These are phyloP conservation scores for Endomychus coccineus DNA, from an alignment of 2,888 invertebrate species.

Conservation along the genomic window DNA sequence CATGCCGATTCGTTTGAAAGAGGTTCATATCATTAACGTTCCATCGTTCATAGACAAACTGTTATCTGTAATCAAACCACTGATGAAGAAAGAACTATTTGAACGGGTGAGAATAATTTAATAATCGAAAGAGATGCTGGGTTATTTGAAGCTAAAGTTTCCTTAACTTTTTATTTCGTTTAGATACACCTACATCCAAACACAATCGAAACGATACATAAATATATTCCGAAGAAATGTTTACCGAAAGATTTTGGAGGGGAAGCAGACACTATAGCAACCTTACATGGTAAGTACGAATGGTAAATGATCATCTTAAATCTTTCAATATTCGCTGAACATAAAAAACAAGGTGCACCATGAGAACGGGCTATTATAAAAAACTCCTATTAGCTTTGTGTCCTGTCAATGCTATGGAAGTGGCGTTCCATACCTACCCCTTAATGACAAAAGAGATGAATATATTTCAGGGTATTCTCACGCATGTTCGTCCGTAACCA, in stretches of 20 bases:
- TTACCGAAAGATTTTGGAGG: slow-evolving; percentile 58
- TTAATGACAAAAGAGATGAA: too few species aligned
- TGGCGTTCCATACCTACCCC: too few species aligned
- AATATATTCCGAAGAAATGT: slow-evolving; percentile 52
- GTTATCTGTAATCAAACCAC: slow-evolving; percentile 46
- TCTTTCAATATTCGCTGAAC: too few species aligned
- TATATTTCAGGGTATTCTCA: too few species aligned
- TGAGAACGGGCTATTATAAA: too few species aligned
- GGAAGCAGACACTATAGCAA: slow-evolving; percentile 22
- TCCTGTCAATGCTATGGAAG: too few species aligned
- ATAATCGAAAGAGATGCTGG: slow-evolving; percentile 18
- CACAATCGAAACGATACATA: slow-evolving; percentile 51
- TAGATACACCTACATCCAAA: slow-evolving; percentile 44
- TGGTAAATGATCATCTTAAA: too few species aligned
- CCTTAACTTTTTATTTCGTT: slow-evolving; percentile 1
- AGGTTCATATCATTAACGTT: slow-evolving; percentile 46
- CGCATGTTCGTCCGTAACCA: too few species aligned
- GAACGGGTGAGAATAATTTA: slow-evolving; percentile 26
- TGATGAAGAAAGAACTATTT: slow-evolving; percentile 47
- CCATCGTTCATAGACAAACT: slow-evolving; percentile 45
- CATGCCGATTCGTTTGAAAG: slow-evolving; percentile 46
- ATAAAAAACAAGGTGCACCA: too few species aligned
- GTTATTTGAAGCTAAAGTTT: not conserved
- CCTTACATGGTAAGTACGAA: not conserved
- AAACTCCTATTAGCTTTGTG: too few species aligned